phyloP scores from a whole-genome alignment of 2,113 vertebrate genomes.

The Cyprinodon brontotheroides region DNA sequence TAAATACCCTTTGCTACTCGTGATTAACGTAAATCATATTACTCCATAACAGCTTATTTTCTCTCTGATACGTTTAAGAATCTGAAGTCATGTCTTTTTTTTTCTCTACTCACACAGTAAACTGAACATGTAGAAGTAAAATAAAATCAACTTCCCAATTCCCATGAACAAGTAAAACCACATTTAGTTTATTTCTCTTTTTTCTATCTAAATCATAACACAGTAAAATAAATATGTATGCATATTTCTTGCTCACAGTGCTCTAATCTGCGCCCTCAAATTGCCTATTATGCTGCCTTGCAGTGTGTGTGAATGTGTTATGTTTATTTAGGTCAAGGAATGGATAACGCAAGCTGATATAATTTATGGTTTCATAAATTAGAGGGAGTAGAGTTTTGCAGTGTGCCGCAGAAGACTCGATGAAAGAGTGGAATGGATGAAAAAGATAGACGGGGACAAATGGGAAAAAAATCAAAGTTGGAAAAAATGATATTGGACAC shows the following conservation, averaged over 20 bases:
- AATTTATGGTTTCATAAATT: constrained; percentile 39
- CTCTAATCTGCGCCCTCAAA: constrained; percentile 9
- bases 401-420: constrained; percentile 10
- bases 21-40: not conserved
- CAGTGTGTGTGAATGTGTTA: not conserved
- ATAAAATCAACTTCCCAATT: not conserved
- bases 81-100: not conserved
- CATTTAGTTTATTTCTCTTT: not conserved
- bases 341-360: constrained; percentile 24
- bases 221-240: not conserved
- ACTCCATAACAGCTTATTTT: not conserved
- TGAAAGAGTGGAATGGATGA: constrained; percentile 32
- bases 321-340: constrained; percentile 49
- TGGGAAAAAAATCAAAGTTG: not conserved
- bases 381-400: not conserved
- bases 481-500: not conserved
- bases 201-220: not conserved
- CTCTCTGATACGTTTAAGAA: not conserved
- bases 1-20: not conserved
- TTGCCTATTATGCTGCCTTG: no score
- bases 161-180: not conserved
- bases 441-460: not conserved
- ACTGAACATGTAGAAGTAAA: not conserved
- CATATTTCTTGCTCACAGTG: not conserved
- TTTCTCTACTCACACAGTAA: not conserved